A percentile compares a stretch with the other conserved stretches of the same genome.
phyloP scores from a whole-genome alignment of 37 sponge, comb jelly and placozoan genomes.

The Chondrilla cf. caribensis region DNA sequence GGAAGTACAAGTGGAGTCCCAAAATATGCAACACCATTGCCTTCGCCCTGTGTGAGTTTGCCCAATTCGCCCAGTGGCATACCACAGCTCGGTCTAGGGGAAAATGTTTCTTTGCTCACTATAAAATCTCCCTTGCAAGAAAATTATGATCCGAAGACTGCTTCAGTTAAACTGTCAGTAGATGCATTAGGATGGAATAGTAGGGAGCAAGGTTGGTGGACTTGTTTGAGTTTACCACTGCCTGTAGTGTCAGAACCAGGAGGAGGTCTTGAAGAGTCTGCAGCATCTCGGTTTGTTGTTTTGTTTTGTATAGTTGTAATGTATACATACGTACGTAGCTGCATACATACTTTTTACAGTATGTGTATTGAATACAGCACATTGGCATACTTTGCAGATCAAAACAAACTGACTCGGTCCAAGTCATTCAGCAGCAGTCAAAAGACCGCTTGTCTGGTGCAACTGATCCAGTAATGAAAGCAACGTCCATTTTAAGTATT shows the following conservation, averaged over 20 bases:
- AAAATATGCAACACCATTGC: conserved; percentile 64
- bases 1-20: conserved; percentile 26
- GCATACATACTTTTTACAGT: no score
- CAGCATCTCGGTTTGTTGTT: no score
- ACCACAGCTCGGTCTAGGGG: background rate
- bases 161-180: background rate
- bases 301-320: no score
- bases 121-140: background rate
- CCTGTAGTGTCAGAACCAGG: background rate
- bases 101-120: background rate
- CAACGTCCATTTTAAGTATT: no score
- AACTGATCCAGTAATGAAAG: no score
- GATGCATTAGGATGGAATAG: conserved; percentile 4
- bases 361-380: no score
- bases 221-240: conserved; percentile 43
- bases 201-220: conserved; percentile 49
- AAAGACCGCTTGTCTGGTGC: no score
- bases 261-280: no score
- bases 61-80: background rate
- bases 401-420: no score
- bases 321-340: no score
- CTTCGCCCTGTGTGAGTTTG: conserved; percentile 47
- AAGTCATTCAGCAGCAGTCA: no score
- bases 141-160: background rate
- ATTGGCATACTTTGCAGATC: no score